Evolutionary conservation across 1,140 invertebrate genomes (phyloP).

Genomic region (Drosophila parvula): DNA sequence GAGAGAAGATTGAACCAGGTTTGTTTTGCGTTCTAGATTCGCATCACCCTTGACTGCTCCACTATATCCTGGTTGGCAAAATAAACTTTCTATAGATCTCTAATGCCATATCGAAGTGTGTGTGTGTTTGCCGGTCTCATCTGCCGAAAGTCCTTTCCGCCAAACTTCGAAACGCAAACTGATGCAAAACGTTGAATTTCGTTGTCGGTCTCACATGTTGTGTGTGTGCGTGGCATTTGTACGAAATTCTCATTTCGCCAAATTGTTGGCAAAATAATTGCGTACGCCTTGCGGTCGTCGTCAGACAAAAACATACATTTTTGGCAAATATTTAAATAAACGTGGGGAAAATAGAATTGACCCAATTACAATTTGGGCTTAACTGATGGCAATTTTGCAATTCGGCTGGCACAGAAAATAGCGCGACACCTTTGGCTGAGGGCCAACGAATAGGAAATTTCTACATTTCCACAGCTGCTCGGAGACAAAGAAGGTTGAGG

Average conservation of each 20-base stretch:
- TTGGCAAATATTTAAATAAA: conserved; percentile 67
- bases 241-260: conserved; percentile 55
- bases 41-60: background rate
- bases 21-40: conserved; percentile 15
- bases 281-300: conserved; percentile 66
- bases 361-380: conserved; percentile 72
- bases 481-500: background rate
- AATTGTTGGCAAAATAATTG: conserved; percentile 78
- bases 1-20: background rate
- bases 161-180: conserved; percentile 65
- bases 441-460: conserved; percentile 47
- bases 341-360: conserved; percentile 61
- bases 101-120: conserved; percentile 51
- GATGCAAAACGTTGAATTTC: conserved; percentile 47
- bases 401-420: conserved; percentile 53
- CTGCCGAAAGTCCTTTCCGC: conserved; percentile 50
- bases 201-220: conserved; percentile 25
- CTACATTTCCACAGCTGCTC: background rate
- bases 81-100: conserved; percentile 71
- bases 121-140: conserved; percentile 36
- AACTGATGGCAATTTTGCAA: conserved; percentile 75
- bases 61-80: conserved; percentile 34
- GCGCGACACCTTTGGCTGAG: conserved; percentile 63
- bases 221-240: conserved; percentile 40
- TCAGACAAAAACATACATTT: conserved; percentile 41